phyloP scores from a whole-genome alignment of 2,113 vertebrate genomes.

The Paracanthobrama guichenoti region DNA sequence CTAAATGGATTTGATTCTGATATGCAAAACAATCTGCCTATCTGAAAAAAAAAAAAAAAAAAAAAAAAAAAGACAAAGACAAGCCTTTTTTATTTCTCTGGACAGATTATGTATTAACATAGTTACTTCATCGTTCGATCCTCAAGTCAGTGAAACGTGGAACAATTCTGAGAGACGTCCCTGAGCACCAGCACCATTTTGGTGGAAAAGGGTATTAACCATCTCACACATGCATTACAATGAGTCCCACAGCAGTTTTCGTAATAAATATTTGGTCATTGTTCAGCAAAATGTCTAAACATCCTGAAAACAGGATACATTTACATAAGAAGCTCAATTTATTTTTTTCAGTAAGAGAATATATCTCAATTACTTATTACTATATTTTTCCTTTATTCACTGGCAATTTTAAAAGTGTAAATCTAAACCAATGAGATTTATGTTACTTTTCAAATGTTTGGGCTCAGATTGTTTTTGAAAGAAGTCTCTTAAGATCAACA shows the following conservation, averaged over 20 bases:
- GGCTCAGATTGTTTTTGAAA: not conserved
- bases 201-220: constrained; percentile 37
- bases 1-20: not conserved
- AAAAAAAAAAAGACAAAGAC: not conserved
- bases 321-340: not conserved
- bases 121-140: not conserved
- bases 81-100: not conserved
- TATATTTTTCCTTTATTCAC: not conserved
- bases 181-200: constrained; percentile 31
- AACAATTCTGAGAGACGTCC: not conserved
- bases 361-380: not conserved
- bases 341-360: not conserved
- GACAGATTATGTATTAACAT: not conserved
- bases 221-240: constrained; percentile 16
- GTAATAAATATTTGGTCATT: not conserved
- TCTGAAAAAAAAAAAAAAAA: not conserved
- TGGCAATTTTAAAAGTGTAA: not conserved
- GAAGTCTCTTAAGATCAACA: not conserved
- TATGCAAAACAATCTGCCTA: not conserved
- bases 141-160: not conserved
- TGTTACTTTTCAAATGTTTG: not conserved
- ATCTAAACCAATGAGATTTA: not conserved
- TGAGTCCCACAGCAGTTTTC: not conserved
- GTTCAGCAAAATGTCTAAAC: not conserved
- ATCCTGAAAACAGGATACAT: not conserved